Base-by-base conservation (phyloP, 2,797 vertebrate species). In the Remorina albescens region DNA sequence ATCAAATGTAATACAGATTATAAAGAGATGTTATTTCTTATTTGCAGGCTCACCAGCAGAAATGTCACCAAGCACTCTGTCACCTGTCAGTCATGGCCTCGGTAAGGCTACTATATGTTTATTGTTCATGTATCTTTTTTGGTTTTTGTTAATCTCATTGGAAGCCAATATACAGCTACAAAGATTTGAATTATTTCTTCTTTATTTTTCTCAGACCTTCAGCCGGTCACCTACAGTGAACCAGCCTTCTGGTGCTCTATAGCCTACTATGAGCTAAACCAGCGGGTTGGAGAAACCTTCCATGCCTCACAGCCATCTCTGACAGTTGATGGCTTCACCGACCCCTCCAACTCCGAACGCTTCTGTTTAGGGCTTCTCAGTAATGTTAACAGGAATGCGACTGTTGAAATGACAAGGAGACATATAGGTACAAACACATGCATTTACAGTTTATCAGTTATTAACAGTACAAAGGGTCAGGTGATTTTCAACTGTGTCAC, bases 191-290 rank as follows among this genome's bases (percentile, higher is more conserved):
- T 50, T 26, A 5, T 50, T 65, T 41, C 16, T 36, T 36, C 10
- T 7, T 18, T 51, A 19, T 15, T 30, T 16, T 30, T 5, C 2
- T 8, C 86, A 98, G 98, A 98, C 87, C 94, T 99, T 68, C 97
- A 99, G 84, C 97, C 97, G 0, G 98, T 99, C 69, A 99, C 98
- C 80, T 99, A 99, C 85, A 98, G 97, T 1, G 98, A 99, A 85
- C 98, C 98, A 56, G 98, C 97, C 0, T 99, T 99, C 92, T 99
- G 98, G 98, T 99, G 98, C 92, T 99, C 98, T n/a, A 99, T 99
- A 96, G 97, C 97, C 2, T 99, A 99, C 92, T 99, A 99, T 8
- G 98, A 99, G 90, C 90, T 99, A 58, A 99, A 99, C 92, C 98
- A 99, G 90, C 95, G 98, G 76, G 98, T 99, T 21, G 98, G 97